Evolutionary conservation across 2,888 invertebrate genomes (phyloP).

Genomic region (Andrena bucephala): DNA sequence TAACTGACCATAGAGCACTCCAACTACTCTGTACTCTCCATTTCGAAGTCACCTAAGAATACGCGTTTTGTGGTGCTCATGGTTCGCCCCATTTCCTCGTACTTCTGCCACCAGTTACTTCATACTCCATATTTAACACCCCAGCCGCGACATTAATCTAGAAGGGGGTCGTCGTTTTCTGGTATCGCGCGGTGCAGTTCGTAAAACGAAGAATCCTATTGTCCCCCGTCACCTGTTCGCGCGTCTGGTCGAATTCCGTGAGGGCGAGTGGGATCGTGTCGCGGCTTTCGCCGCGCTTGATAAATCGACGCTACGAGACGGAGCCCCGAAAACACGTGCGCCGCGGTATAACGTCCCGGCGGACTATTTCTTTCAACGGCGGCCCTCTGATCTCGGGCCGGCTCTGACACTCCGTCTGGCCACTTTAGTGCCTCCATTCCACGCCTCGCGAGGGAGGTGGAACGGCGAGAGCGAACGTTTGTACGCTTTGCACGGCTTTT

Average conservation of each 20-base stretch:
- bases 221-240: constrained; percentile 53
- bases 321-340: constrained; percentile 69
- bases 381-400: constrained; percentile 77
- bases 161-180: background rate
- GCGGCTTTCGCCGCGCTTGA: constrained; percentile 67
- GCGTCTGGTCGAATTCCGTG: constrained; percentile 36
- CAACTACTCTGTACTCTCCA: no score
- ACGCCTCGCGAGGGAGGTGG: constrained; percentile 68
- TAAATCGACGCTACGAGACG: constrained; percentile 67
- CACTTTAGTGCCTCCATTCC: constrained; percentile 72
- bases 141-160: background rate
- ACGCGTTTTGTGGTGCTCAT: background rate
- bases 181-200: constrained; percentile 2
- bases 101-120: background rate
- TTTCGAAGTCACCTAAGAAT: background rate
- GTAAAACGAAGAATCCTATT: background rate
- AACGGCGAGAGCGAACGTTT: constrained; percentile 58
- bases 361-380: constrained; percentile 79
- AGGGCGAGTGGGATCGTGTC: constrained; percentile 47
- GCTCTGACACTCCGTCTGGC: constrained; percentile 73
- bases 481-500: constrained; percentile 66
- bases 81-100: background rate
- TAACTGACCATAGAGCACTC: no score
- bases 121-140: background rate
- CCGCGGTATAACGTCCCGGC: constrained; percentile 58